Percentiles rank a stretch among this genome's conserved stretches.
These are phyloP conservation scores for Drosophila ogumai DNA, from an alignment of 1,140 invertebrate species.

Conservation along the genomic window DNA sequence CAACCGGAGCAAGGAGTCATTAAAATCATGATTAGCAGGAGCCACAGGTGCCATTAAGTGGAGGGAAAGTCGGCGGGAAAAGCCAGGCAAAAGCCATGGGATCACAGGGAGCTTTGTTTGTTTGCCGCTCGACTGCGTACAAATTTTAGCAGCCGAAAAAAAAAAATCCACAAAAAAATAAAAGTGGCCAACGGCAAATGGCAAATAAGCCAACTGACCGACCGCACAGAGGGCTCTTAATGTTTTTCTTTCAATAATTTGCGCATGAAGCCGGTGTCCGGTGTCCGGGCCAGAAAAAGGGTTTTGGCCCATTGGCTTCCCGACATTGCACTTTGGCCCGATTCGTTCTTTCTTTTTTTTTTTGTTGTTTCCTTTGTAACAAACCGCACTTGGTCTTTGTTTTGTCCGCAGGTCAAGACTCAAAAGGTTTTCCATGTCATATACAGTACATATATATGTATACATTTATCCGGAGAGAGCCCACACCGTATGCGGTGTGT, in stretches of 20 bases:
- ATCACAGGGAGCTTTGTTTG: slow-evolving; percentile 37
- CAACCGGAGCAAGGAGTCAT: slow-evolving; percentile 49
- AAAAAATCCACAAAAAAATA: slow-evolving; percentile 1
- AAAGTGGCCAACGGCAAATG: slow-evolving; percentile 51
- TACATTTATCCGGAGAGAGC: not conserved
- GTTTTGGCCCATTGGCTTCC: slow-evolving; percentile 31
- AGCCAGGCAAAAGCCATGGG: slow-evolving; percentile 15
- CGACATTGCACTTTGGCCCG: slow-evolving; percentile 41
- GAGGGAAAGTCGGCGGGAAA: slow-evolving; percentile 1
- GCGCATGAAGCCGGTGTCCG: slow-evolving; percentile 16
- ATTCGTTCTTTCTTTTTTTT: not conserved
- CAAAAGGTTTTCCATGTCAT: slow-evolving; percentile 45
- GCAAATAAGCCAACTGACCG: slow-evolving; percentile 63
- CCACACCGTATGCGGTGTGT: slow-evolving; percentile 6
- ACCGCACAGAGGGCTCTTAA: slow-evolving; percentile 47
- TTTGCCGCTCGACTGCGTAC: slow-evolving; percentile 20
- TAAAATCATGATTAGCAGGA: slow-evolving; percentile 73
- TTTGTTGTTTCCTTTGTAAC: slow-evolving; percentile 1
- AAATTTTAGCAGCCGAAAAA: slow-evolving; percentile 19
- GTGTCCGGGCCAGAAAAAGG: slow-evolving; percentile 16
- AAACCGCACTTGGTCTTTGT: slow-evolving; percentile 12
- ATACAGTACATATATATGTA: not conserved
- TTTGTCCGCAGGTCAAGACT: slow-evolving; percentile 41
- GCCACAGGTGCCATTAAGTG: slow-evolving; percentile 75
- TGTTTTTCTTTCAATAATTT: slow-evolving; percentile 75